Evolutionary conservation across 2,888 invertebrate species (phyloP), one percentile per base, ranked within the genome.

Genomic region (Rapana venosa): DNA sequence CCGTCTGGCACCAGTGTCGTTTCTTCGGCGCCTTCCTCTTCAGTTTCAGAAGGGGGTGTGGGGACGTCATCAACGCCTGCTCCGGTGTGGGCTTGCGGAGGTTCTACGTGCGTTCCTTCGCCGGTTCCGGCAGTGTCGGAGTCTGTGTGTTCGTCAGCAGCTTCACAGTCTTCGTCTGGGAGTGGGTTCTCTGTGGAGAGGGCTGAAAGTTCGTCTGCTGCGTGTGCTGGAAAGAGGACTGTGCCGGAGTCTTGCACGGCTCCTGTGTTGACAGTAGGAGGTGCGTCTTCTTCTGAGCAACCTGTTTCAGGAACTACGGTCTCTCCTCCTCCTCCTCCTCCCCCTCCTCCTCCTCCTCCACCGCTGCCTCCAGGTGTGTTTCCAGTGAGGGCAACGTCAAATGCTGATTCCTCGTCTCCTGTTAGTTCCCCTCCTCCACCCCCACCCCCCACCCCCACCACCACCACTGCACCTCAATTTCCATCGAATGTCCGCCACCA

Each of bases 351-450:
- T 32, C 94, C 95, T 0, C 94, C 94, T 58, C 92, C 96, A 85
- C 96, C 96, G 86, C 96, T 96, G 0, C 96, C 97, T 0, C 87
- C 92, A 93, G 32, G 91, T 15, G 88, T 92, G 8, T 92, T 93
- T 92, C 94, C 30, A 47, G 2, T 47, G 47, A 47, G 47, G 47
- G 47, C 47, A 2, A 47, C 47, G 47, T 47, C 47, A 5, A 47
- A 5, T 47, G 47, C 47, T 47, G 47, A 47, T 47, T 47, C 47
- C 47, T 47, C 47, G n/a, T 30, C 77, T 35, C 83, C 35, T 17
- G 94, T 94, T 88, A 96, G 95, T 0, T 95, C 95, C 22, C 95
- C 95, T 26, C 94, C 90, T 36, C 90, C 95, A 74, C 95, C 95
- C 26, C 92, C 93, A 0, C 91, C 91, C 91, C 91, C 91, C 4